A percentile compares a stretch with the other conserved stretches of the same genome.
These are phyloP conservation scores for Etheostoma perlongum DNA, from an alignment of 2,797 vertebrate species.

Conservation along the genomic window DNA sequence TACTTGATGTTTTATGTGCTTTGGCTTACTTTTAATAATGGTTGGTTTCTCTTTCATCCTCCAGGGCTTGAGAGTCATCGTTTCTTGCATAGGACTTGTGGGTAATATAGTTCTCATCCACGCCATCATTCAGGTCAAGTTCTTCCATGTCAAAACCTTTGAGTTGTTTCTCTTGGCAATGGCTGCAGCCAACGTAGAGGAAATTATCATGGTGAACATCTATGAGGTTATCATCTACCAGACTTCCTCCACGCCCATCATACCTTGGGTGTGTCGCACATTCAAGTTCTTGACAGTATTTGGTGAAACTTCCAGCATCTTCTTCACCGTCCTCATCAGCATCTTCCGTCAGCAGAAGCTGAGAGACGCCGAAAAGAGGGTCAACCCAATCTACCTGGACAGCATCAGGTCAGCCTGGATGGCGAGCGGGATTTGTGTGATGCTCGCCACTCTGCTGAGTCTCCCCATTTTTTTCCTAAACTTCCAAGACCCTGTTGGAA, in stretches of 20 bases:
- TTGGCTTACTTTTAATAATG: conserved; percentile 51
- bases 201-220: conserved; percentile 75
- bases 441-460: conserved; percentile 53
- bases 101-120: conserved; percentile 80
- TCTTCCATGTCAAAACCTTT: conserved; percentile 76
- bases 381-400: conserved; percentile 77
- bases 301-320: conserved; percentile 78
- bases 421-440: conserved; percentile 56
- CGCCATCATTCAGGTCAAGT: conserved; percentile 60
- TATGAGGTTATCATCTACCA: conserved; percentile 61
- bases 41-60: conserved; percentile 22
- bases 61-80: conserved; percentile 59
- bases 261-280: conserved; percentile 51
- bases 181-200: conserved; percentile 77
- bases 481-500: conserved; percentile 14
- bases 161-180: conserved; percentile 83
- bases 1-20: background rate
- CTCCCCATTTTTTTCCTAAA: conserved; percentile 67
- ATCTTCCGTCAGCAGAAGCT: conserved; percentile 86
- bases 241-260: fast-evolving
- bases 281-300: conserved; percentile 76
- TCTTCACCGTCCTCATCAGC: conserved; percentile 84
- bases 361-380: conserved; percentile 63
- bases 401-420: conserved; percentile 53
- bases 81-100: conserved; percentile 74